Evolutionary conservation across 2,888 invertebrate genomes (phyloP), one percentile per base, ranked within the genome.

Genomic region (Trilocha varians): DNA sequence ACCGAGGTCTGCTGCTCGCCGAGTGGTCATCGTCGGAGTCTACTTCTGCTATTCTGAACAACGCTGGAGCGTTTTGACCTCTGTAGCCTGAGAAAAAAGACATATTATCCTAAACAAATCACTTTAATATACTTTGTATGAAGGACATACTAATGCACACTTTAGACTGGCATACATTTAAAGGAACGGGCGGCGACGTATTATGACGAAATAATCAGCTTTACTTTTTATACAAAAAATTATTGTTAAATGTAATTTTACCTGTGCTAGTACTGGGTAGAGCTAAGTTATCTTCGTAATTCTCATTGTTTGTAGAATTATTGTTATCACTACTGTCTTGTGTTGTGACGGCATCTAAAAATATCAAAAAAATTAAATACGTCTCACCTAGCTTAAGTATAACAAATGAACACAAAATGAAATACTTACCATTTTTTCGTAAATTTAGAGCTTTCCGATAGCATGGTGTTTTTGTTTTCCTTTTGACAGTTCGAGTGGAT

Each of bases 181-280:
- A n/a, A n/a, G n/a, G n/a, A n/a, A n/a, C n/a, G n/a, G n/a, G n/a
- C n/a, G n/a, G n/a, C n/a, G n/a, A n/a, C n/a, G n/a, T n/a, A n/a
- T n/a, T n/a, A n/a, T n/a, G n/a, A n/a, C n/a, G n/a, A n/a, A n/a
- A n/a, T n/a, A n/a, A n/a, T n/a, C n/a, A n/a, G n/a, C n/a, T n/a
- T n/a, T n/a, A n/a, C n/a, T n/a, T n/a, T n/a, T n/a, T n/a, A n/a
- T n/a, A n/a, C n/a, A n/a, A n/a, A n/a, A n/a, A n/a, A n/a, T n/a
- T n/a, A n/a, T n/a, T n/a, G n/a, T n/a, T n/a, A n/a, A n/a, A n/a
- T n/a, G n/a, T n/a, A 35, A 38, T 5, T 63, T 49, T 65, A 65
- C 91, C 91, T 55, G 91, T 89, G 58, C 91, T 91, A 36, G 91
- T 91, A 61, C 91, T 91, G 11, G 91, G 91, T 49, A 88, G 78